Percentiles rank a stretch among this genome's conserved stretches.
Conservation (phyloP, 1,140 invertebrate genomes). For the Araneus ventricosus region DNA sequence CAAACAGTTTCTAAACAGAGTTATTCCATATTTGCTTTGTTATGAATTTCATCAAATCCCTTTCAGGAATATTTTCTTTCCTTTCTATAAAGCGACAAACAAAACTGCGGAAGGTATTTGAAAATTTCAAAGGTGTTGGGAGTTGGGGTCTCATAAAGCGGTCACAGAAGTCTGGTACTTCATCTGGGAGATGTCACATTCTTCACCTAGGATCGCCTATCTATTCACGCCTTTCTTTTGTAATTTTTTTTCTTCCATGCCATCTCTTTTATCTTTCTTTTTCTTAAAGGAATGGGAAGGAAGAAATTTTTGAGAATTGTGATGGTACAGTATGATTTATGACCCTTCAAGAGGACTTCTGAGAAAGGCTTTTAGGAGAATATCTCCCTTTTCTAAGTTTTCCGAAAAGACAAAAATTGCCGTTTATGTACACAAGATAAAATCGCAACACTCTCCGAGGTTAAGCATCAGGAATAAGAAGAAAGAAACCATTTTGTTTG, state of each 20-base stretch:
- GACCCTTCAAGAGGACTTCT: neutral
- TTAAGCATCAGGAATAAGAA: neutral
- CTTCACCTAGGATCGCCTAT: neutral
- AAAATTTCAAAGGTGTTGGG: neutral
- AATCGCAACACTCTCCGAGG: neutral
- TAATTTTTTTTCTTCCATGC: neutral
- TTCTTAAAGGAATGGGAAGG: neutral
- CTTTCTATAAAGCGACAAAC: neutral
- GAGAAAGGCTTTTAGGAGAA: neutral
- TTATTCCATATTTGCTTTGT: neutral
- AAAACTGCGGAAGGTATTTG: neutral
- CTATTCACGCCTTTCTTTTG: neutral
- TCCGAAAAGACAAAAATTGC: neutral
- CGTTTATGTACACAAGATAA: conserved; percentile 28
- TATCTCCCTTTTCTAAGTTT: neutral
- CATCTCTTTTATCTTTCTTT: neutral
- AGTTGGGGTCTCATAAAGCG: neutral
- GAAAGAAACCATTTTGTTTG: neutral
- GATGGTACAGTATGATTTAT: conserved; percentile 5
- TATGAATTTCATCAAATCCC: neutral
- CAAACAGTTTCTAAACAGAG: no score
- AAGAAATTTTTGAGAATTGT: conserved; percentile 2
- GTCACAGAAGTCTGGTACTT: conserved; percentile 8
- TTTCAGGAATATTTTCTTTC: neutral
- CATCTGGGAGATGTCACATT: neutral